phyloP scores from a whole-genome alignment of 2,113 vertebrate species.

The Proterorhinus semilunaris region DNA sequence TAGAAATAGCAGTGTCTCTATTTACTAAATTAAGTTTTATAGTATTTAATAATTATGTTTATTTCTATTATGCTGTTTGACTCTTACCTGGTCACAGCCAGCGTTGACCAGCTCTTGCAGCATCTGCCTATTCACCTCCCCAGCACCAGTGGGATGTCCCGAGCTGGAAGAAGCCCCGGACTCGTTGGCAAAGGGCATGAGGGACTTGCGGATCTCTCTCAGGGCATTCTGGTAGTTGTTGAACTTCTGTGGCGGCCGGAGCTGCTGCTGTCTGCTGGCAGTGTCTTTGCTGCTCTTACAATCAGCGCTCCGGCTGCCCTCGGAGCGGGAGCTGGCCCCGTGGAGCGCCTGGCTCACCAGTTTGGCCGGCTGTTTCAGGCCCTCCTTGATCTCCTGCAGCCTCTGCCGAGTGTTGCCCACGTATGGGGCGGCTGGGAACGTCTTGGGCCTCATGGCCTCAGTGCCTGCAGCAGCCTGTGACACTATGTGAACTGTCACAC shows the following conservation, averaged over 20 bases:
- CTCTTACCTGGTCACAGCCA: slow-evolving; percentile 91
- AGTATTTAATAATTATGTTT: background rate
- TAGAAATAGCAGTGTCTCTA: background rate
- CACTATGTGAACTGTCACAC: background rate
- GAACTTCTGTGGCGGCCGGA: slow-evolving; percentile 89
- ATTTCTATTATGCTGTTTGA: background rate
- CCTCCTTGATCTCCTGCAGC: slow-evolving; percentile 96
- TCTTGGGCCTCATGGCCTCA: slow-evolving; percentile 95
- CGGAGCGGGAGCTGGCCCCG: slow-evolving; percentile 73
- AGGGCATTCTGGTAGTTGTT: slow-evolving; percentile 96
- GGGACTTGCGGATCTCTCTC: slow-evolving; percentile 94
- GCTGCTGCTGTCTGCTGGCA: slow-evolving; percentile 85
- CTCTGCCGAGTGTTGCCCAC: slow-evolving; percentile 96
- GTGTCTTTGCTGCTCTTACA: slow-evolving; percentile 88
- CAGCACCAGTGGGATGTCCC: slow-evolving; percentile 64
- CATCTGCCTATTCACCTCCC: slow-evolving; percentile 96
- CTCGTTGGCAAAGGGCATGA: slow-evolving; percentile 95
- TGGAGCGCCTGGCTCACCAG: slow-evolving; percentile 84
- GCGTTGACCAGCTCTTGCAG: slow-evolving; percentile 95
- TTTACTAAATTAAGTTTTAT: too few relatives aligned
- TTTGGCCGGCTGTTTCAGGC: slow-evolving; percentile 94
- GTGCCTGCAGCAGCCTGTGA: slow-evolving; percentile 39
- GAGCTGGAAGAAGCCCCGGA: slow-evolving; percentile 77
- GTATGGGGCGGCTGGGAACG: slow-evolving; percentile 94
- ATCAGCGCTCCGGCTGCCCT: slow-evolving; percentile 77